phyloP scores from a whole-genome alignment of 2,888 invertebrate species.

The Amblyteles armatorius region DNA sequence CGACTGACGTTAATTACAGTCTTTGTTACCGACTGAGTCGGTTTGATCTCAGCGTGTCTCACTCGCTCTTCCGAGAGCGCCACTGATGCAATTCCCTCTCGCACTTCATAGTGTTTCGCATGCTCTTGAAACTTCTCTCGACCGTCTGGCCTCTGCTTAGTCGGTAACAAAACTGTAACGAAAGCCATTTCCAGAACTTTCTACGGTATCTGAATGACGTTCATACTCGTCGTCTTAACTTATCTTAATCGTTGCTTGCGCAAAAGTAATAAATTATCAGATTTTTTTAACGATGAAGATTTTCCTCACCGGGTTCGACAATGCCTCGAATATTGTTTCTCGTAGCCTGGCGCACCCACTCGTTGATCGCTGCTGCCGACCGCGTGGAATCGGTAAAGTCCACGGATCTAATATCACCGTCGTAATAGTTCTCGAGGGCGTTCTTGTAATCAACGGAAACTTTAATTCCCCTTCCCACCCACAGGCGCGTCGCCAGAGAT shows the following conservation, averaged over 20 bases:
- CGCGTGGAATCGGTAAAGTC: constrained; percentile 85
- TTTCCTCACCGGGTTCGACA: constrained; percentile 85
- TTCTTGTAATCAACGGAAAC: constrained; percentile 84
- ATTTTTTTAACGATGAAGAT: constrained; percentile 2
- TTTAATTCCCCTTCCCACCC: constrained; percentile 69
- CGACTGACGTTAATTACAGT: too few relatives aligned
- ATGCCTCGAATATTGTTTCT: constrained; percentile 86
- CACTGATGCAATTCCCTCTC: too few relatives aligned
- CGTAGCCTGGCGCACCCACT: constrained; percentile 87
- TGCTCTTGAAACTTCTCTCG: too few relatives aligned
- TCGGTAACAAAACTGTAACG: too few relatives aligned
- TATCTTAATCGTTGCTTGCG: not conserved
- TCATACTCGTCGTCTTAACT: not conserved
- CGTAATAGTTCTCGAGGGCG: constrained; percentile 85
- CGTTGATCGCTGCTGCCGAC: constrained; percentile 86
- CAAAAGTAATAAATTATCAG: constrained; percentile 21
- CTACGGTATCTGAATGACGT: not conserved
- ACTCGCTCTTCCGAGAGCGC: too few relatives aligned
- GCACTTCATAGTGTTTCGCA: too few relatives aligned
- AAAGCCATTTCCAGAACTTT: not conserved
- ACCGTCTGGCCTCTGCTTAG: too few relatives aligned
- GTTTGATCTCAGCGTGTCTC: too few relatives aligned
- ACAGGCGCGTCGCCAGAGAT: constrained; percentile 75
- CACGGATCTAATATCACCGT: constrained; percentile 85
- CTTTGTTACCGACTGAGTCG: too few relatives aligned